phyloP scores from a whole-genome alignment of 2,888 invertebrate genomes.

The Smittia aterrima region DNA sequence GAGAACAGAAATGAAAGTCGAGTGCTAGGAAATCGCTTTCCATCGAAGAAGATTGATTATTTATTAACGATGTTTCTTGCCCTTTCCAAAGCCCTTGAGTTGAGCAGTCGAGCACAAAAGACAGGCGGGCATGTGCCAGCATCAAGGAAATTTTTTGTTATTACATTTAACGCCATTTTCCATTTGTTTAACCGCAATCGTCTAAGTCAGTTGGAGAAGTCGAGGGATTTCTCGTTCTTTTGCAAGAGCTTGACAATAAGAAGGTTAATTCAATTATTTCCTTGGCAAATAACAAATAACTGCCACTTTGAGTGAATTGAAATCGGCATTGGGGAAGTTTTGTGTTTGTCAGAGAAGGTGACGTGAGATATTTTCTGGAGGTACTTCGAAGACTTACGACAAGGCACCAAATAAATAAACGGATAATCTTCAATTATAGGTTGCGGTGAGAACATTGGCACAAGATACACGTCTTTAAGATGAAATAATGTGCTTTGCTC shows the following conservation, averaged over 20 bases:
- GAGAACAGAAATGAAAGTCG: no score
- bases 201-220: no score
- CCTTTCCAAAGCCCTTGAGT: no score
- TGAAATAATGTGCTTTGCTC: neutral
- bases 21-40: no score
- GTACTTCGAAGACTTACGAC: neutral
- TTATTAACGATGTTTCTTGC: constrained; percentile 8
- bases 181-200: constrained; percentile 10
- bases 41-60: constrained; percentile 12
- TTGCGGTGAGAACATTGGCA: neutral
- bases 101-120: neutral
- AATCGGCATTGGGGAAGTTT: neutral
- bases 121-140: neutral
- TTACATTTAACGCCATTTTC: constrained; percentile 22
- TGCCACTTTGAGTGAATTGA: constrained; percentile 3
- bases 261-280: constrained; percentile 32
- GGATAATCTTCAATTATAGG: constrained; percentile 28
- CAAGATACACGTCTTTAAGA: neutral
- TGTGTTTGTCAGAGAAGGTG: neutral
- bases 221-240: neutral
- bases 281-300: neutral
- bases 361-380: neutral
- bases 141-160: neutral
- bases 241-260: neutral
- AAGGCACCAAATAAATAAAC: constrained; percentile 13